Base-by-base conservation (phyloP, 2,888 invertebrate genomes). In the Mesopsocus fuscifrons region DNA sequence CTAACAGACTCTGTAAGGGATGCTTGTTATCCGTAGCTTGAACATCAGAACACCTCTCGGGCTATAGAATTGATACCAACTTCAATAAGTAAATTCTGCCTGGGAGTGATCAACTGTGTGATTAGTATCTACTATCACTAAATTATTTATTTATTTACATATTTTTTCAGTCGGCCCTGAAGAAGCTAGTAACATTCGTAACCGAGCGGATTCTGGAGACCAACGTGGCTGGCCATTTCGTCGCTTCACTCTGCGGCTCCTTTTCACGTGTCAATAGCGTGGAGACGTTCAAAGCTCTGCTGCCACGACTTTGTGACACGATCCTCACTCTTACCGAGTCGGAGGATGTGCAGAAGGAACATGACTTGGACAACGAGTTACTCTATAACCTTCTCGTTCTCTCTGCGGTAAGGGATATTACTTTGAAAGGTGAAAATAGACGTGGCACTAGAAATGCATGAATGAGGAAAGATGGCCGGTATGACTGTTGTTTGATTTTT, bases 131-230 rank as follows among this genome's bases (percentile, higher is more conserved):
- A n/a, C n/a, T n/a, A n/a, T n/a, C n/a, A n/a, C n/a, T n/a, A n/a
- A n/a, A n/a, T n/a, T n/a, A n/a, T n/a, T n/a, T n/a, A n/a, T n/a
- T n/a, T n/a, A n/a, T n/a, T 9, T 26, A 11, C 26, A 26, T 26
- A 9, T 9, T 26, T 26, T 57, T 60, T 42, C 53, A 69, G 66
- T 57, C 75, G 48, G 84, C 84, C 1, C 57, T 89, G 38, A 69
- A 74, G 49, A 84, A 84, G 57, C 67, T 91, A 23, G 74, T 74
- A 48, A 62, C 71, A 8, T 89, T 84, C 58, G 72, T 76, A 0
- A 74, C 73, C 0, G 73, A 72, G 42, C 72, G 75, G 21, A 75
- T 84, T n/a, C 72, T 84, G 50, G 91, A 91, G 58, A 77, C 79
- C 0, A 77, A 77, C 52, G 80, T 89, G 0, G 79, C 87, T 1